These are phyloP conservation scores for Parauchenoglanis punctatus DNA, from an alignment of 2,797 vertebrate species.

Conservation along the genomic window DNA sequence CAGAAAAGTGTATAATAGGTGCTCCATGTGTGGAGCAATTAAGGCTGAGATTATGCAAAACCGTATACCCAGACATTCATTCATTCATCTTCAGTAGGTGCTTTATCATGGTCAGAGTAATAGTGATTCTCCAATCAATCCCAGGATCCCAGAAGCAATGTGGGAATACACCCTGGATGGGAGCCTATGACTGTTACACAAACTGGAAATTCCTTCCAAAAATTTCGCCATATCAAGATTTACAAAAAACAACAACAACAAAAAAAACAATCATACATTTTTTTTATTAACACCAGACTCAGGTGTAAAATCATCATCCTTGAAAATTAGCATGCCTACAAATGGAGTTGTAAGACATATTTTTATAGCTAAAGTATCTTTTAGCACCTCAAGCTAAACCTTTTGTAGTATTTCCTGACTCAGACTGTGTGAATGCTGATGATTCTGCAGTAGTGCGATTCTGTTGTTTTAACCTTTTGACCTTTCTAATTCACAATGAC, in stretches of 20 bases:
- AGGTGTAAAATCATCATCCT: not conserved
- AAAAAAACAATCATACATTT: not conserved
- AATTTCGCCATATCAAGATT: not conserved
- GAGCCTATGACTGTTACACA: too few species aligned
- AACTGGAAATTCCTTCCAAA: not conserved
- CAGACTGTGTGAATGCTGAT: not conserved
- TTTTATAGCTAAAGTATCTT: not conserved
- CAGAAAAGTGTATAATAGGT: not conserved
- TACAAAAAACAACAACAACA: too few species aligned
- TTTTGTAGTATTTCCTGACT: not conserved
- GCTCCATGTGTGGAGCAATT: not conserved
- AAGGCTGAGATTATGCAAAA: not conserved
- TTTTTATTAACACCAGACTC: not conserved
- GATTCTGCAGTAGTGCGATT: slow-evolving; percentile 5
- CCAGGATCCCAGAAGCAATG: not conserved
- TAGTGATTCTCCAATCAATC: not conserved
- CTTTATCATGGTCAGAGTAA: not conserved
- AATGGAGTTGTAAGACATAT: not conserved
- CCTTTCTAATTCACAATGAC: not conserved
- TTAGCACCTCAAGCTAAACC: not conserved
- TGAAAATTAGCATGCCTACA: not conserved
- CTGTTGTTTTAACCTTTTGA: not conserved
- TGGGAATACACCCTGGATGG: not conserved
- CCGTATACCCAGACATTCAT: not conserved
- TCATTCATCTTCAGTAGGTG: not conserved